Evolutionary conservation across 2,113 vertebrate species (phyloP).

Genomic region (Amblyornis subalaris): DNA sequence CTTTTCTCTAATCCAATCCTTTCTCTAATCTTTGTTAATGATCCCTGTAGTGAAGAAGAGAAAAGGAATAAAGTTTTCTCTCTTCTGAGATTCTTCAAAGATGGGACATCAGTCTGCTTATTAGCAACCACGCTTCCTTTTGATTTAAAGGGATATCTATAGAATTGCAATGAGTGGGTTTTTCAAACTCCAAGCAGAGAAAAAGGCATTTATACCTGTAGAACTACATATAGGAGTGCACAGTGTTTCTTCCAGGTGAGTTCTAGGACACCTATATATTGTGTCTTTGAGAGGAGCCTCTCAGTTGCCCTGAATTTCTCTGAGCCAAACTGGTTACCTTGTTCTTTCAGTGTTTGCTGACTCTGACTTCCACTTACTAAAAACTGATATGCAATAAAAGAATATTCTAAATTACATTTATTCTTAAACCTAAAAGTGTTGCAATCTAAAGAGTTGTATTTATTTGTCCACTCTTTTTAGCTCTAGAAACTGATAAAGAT

Average conservation of each 20-base stretch:
- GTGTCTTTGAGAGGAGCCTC: neutral
- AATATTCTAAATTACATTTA: neutral
- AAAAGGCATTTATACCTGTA: neutral
- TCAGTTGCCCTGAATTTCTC: neutral
- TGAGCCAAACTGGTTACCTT: neutral
- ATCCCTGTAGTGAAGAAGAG: neutral
- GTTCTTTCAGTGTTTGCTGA: neutral
- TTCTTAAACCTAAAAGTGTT: neutral
- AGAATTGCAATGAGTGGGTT: neutral
- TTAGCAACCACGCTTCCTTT: neutral
- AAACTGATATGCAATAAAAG: neutral
- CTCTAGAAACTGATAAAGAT: neutral
- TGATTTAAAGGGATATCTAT: neutral
- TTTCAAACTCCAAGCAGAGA: neutral
- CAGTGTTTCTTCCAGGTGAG: neutral
- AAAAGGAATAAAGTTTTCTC: neutral
- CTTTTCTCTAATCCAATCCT: too few species aligned
- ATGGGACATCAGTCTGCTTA: neutral
- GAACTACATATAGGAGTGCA: neutral
- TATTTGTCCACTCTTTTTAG: slow-evolving; percentile 3
- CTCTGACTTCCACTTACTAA: neutral
- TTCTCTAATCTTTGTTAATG: neutral
- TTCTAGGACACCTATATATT: neutral
- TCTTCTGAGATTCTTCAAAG: neutral
- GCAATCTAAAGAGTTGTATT: neutral